Base-by-base conservation (phyloP, 2,113 vertebrate genomes). In the Turdus rufiventris region DNA sequence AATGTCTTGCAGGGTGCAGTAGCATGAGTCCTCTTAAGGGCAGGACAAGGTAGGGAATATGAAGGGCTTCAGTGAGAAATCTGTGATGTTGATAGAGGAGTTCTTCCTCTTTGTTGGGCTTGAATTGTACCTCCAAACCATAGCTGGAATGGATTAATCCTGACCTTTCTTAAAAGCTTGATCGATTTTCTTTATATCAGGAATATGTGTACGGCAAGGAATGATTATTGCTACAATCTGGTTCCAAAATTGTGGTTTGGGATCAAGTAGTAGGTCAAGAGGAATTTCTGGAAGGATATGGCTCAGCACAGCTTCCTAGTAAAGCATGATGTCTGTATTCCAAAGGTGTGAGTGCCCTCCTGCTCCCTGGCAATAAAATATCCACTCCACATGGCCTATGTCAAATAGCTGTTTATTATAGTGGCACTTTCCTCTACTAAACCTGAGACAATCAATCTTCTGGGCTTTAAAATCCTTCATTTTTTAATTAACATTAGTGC, bases 101-200 rank as follows among this genome's bases (percentile, higher is more conserved):
- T 20, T 84, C 36, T 63, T 91, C 70, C 56, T 95, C 85, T 90
- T 77, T 94, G 77, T 73, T 92, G 67, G 73, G 89, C 95, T 95
- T 25, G 15, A 95, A 88, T 79, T 8, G 11, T 73, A 54, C 71
- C 65, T 51, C 93, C 54, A 88, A 89, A 94, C 63, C n/a, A 76
- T 81, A 89, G 56, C 58, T 95, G 78, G 50, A 95, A 93, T 95
- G 70, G 81, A 93, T 96, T 92, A 82, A 89, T 96, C 89, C 53
- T 96, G 68, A 95, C 77, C 89, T 96, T 97, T 88, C 79, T 94
- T 96, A 94, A 96, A 94, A 93, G 90, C 53, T 75, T n/a, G 45
- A 91, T 94, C 93, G 96, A 88, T 97, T 96, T 84, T 94, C 84
- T 95, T 86, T 76, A 74, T 94, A 91, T 94, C 74, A 90, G 70